Base-by-base conservation (phyloP, 2,888 invertebrate species). In the Macropis europaea region DNA sequence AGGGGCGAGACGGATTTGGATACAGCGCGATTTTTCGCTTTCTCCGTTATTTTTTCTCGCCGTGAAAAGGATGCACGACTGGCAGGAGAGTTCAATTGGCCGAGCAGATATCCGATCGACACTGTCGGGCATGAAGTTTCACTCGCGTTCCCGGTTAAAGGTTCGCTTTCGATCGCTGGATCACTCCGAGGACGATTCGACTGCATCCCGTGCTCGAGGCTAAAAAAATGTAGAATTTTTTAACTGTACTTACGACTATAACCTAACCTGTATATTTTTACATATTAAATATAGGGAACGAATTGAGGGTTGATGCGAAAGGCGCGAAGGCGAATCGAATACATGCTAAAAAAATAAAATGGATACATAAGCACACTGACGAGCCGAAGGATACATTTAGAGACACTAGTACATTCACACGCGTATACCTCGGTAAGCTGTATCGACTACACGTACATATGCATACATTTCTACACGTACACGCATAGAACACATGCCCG, bases 251-350 rank as follows among this genome's bases (percentile, higher is more conserved):
- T 84, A 86, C 84, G 85, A 87, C 81, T 87, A 87, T 86, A 87
- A 86, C 78, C 82, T 84, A 85, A 86, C 81, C 85, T 87, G 88
- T 88, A 88, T 88, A 88, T 88, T 88, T 88, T 88, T 87, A 87
- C 88, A 87, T 84, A 81, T 80, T 82, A 80, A 83, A 81, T 75
- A 79, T 83, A 73, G 76, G 67, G 62, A 70, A 70, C 66, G 79
- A 81, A 77, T 78, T 70, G 73, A 67, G 62, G 66, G 59, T 75
- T 53, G 61, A 71, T 63, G 72, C 63, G 56, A 66, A 45, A 73
- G 71, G 68, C 68, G 77, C 76, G 72, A 73, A 64, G 67, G 70
- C 62, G 73, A 69, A 50, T 66, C 59, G 66, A 67, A 70, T 73
- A 71, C 53, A 66, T 9, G 56, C 5, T 56, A 13, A 43, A 36